phyloP scores from a whole-genome alignment of 2,888 invertebrate species.

The Coleophora flavipennella region DNA sequence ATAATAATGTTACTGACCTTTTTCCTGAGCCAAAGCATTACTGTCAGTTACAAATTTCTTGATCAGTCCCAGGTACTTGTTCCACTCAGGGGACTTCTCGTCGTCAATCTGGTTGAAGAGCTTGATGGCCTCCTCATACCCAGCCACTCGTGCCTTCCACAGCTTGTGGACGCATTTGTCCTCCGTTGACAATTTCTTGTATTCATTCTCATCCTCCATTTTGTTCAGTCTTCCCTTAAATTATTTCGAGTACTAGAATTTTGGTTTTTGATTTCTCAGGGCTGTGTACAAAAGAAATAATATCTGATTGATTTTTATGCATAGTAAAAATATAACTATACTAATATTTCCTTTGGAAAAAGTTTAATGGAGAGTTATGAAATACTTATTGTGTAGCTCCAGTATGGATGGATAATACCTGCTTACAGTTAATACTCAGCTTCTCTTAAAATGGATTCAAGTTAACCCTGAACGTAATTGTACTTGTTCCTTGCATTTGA shows the following conservation, averaged over 20 bases:
- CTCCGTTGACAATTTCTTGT: conserved; percentile 88
- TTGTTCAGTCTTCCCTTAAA: conserved; percentile 29
- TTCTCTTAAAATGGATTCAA: conserved; percentile 30
- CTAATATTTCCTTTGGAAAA: no score
- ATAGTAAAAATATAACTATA: no score
- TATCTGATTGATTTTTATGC: no score
- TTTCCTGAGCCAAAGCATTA: conserved; percentile 96
- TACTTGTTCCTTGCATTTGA: conserved; percentile 23
- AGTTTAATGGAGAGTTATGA: no score
- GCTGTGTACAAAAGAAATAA: background rate
- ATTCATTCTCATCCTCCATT: conserved; percentile 91
- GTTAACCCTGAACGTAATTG: conserved; percentile 46
- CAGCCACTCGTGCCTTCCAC: conserved; percentile 96
- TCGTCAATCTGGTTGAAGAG: conserved; percentile 90
- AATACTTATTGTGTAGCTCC: background rate
- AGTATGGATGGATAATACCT: background rate
- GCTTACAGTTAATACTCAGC: background rate
- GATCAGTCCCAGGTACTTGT: conserved; percentile 89
- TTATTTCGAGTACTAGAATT: background rate
- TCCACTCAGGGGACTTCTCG: conserved; percentile 95
- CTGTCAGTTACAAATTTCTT: conserved; percentile 96
- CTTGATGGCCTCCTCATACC: conserved; percentile 94
- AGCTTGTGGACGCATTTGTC: conserved; percentile 94
- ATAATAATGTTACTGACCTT: conserved; percentile 68
- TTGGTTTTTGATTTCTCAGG: background rate